Percentiles rank a stretch among this genome's conserved stretches.
These are phyloP conservation scores for Epinephelus coioides DNA, from an alignment of 2,797 vertebrate genomes.

Conservation along the genomic window DNA sequence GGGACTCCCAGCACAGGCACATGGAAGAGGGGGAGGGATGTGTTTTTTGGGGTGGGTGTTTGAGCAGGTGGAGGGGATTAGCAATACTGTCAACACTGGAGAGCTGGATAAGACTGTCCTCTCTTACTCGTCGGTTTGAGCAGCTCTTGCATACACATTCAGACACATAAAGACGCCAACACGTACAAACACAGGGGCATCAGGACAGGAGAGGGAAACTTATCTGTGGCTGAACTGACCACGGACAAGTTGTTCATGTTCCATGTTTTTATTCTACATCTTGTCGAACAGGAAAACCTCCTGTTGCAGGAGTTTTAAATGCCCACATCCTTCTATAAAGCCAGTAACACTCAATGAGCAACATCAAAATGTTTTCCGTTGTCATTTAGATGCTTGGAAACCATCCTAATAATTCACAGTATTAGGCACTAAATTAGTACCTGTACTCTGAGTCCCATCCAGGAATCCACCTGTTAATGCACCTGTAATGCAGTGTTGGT, in stretches of 20 bases:
- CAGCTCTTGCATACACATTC: constrained; percentile 77
- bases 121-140: constrained; percentile 82
- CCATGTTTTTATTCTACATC: constrained; percentile 35
- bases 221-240: constrained; percentile 41
- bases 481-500: neutral
- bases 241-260: constrained; percentile 33
- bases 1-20: constrained; percentile 78
- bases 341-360: neutral
- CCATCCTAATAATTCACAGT: neutral
- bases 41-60: constrained; percentile 87
- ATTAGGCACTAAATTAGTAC: constrained; percentile 1
- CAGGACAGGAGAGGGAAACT: constrained; percentile 46
- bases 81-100: constrained; percentile 95
- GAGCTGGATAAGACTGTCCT: constrained; percentile 94
- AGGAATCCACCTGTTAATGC: neutral
- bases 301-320: constrained; percentile 11
- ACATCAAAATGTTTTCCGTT: neutral
- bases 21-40: constrained; percentile 76
- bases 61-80: constrained; percentile 99
- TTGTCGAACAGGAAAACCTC: constrained; percentile 5
- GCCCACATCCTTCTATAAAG: neutral
- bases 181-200: constrained; percentile 53
- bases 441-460: neutral
- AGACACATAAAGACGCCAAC: constrained; percentile 71
- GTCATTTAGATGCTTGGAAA: constrained; percentile 6